Percentiles rank a stretch among this genome's conserved stretches.
phyloP scores from a whole-genome alignment of 2,113 vertebrate genomes.

The Scophthalmus maximus region DNA sequence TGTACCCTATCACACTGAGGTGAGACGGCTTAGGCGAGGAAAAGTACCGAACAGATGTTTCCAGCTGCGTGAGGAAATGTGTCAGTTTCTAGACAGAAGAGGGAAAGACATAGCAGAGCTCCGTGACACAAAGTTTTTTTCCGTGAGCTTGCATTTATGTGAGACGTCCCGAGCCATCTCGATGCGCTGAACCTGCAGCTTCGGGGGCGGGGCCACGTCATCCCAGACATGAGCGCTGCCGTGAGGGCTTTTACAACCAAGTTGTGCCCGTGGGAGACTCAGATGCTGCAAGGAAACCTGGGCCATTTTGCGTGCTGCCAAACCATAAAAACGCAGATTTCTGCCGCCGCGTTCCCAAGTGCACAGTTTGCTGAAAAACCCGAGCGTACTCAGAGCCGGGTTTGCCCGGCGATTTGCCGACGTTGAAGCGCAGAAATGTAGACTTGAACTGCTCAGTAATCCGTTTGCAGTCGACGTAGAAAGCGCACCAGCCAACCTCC shows the following conservation, averaged over 20 bases:
- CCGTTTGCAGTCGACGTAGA: neutral
- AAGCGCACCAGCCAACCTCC: slow-evolving; percentile 14
- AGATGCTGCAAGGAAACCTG: slow-evolving; percentile 39
- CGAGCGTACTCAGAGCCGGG: neutral
- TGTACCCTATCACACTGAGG: too few relatives aligned
- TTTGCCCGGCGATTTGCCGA: neutral
- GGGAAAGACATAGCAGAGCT: too few relatives aligned
- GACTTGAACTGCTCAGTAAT: slow-evolving; percentile 28
- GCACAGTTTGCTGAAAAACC: slow-evolving; percentile 34
- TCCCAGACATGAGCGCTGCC: too few relatives aligned
- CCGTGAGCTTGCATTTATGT: too few relatives aligned
- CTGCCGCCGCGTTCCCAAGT: neutral
- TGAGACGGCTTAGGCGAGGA: too few relatives aligned
- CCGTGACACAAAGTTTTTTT: too few relatives aligned
- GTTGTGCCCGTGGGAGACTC: slow-evolving; percentile 38
- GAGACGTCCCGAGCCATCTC: too few relatives aligned
- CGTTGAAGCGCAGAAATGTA: slow-evolving; percentile 9
- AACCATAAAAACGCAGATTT: neutral
- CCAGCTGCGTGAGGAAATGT: too few relatives aligned
- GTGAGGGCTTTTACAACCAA: slow-evolving; percentile 6
- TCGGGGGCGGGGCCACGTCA: too few relatives aligned
- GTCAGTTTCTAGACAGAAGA: too few relatives aligned
- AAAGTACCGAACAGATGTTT: too few relatives aligned
- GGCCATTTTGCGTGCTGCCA: slow-evolving; percentile 13
- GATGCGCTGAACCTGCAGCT: too few relatives aligned